Base-by-base conservation (phyloP, 2,797 vertebrate genomes). In the Chromobotia macracanthus region DNA sequence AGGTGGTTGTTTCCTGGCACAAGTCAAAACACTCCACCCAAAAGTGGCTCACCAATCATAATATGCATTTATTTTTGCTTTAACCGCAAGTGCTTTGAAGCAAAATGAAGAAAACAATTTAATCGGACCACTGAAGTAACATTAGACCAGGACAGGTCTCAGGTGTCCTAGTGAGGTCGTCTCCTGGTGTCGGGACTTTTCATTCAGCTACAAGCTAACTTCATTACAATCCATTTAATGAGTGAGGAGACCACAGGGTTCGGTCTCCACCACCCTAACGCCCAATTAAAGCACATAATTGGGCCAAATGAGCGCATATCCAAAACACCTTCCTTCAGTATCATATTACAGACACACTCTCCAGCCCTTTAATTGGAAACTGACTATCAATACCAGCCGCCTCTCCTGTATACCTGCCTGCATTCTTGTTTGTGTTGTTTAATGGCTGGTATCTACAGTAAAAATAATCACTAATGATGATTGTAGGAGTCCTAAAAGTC, bases 151-250 rank as follows among this genome's bases (percentile, higher is more conserved):
- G 31, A 51, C 31, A 41, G 19, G 77, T 72, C 77, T 72, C 77
- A 19, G 68, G 60, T 72, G 77, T 64, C 58, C 35, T 81, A 83
- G 51, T 65, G 61, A 41, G 60, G 60, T 82, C 84, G 82, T 87
- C 87, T 90, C 86, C 86, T 87, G 86, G 75, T 90, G 48, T 69
- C 38, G 74, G 55, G 88, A 89, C 90, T 90, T 86, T 85, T 82
- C 84, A 31, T 61, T 86, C 38, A 4, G 41, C 65, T 56, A 66
- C 87, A 84, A 83, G 80, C 73, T 80, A 66, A 86, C 89, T 87
- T 92, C 91, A 91, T 91, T 90, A 91, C 50, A 86, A 87, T 87
- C 77, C 73, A 89, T 92, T 89, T 93, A 93, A 93, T 92, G 90
- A 93, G 91, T 90, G 90, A 91, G 89, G 90, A 91, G 87, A 80